A percentile compares a stretch with the other conserved stretches of the same genome.
phyloP scores from a whole-genome alignment of 1,140 invertebrate genomes.

The Apis dorsata region DNA sequence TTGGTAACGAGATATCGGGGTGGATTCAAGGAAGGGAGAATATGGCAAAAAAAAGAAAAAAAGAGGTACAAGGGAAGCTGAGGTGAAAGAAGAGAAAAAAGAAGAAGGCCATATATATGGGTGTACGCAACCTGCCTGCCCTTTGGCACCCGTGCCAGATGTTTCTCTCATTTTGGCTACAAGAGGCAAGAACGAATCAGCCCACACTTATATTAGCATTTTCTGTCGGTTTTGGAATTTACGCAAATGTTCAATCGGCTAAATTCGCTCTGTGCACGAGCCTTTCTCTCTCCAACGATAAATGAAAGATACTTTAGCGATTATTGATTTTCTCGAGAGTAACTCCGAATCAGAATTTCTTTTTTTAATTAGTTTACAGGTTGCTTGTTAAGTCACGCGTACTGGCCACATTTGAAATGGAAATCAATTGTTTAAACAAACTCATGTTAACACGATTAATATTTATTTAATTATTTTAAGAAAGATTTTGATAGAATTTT shows the following conservation, averaged over 20 bases:
- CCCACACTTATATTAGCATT: slow-evolving; percentile 37
- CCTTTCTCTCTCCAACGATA: background rate
- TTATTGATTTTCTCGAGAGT: background rate
- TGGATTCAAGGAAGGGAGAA: slow-evolving; percentile 17
- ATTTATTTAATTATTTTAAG: too few species aligned
- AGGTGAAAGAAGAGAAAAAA: slow-evolving; percentile 44
- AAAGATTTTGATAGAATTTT: too few species aligned
- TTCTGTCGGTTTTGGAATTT: background rate
- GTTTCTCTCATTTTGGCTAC: slow-evolving; percentile 56
- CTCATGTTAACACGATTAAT: too few species aligned
- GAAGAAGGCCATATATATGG: slow-evolving; percentile 41
- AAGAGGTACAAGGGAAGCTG: slow-evolving; percentile 28
- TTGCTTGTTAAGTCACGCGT: background rate
- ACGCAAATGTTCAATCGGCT: background rate
- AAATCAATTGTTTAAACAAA: slow-evolving; percentile 10
- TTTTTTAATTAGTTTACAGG: slow-evolving; percentile 27
- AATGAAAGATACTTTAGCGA: slow-evolving; percentile 19
- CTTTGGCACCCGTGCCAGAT: slow-evolving; percentile 71
- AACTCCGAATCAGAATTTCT: background rate
- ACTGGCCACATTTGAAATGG: background rate
- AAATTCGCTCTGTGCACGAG: background rate
- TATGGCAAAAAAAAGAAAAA: slow-evolving; percentile 6
- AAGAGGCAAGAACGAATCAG: slow-evolving; percentile 27
- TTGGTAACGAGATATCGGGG: slow-evolving; percentile 62
- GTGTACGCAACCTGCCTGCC: slow-evolving; percentile 66